phyloP scores from a whole-genome alignment of 2,888 invertebrate species.

The Drosophila neotestacea region DNA sequence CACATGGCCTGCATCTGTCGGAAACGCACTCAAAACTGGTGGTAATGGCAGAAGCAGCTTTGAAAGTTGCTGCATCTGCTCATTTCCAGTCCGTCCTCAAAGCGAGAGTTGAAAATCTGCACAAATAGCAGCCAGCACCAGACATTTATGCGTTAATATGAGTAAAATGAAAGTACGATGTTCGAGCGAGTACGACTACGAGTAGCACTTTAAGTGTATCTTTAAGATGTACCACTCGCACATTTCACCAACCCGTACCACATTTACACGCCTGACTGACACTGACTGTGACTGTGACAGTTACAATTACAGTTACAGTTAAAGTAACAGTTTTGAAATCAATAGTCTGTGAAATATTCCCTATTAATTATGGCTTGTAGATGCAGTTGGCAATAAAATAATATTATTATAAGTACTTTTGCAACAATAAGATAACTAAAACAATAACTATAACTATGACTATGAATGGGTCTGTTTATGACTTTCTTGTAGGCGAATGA shows the following conservation, averaged over 20 bases:
- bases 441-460: neutral
- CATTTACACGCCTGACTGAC: slow-evolving; percentile 61
- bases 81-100: slow-evolving; percentile 31
- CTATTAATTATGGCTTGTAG: slow-evolving; percentile 36
- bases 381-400: slow-evolving; percentile 44
- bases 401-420: slow-evolving; percentile 53
- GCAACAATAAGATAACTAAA: neutral
- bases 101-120: slow-evolving; percentile 62
- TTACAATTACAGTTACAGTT: slow-evolving; percentile 32
- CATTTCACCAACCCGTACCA: slow-evolving; percentile 63
- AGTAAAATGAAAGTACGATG: slow-evolving; percentile 66
- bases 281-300: slow-evolving; percentile 38
- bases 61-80: slow-evolving; percentile 54
- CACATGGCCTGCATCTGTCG: slow-evolving; percentile 48
- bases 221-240: slow-evolving; percentile 36
- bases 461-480: slow-evolving; percentile 13
- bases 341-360: slow-evolving; percentile 52
- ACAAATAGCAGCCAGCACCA: slow-evolving; percentile 29
- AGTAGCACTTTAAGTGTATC: slow-evolving; percentile 29
- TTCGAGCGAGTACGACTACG: slow-evolving; percentile 15
- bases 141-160: slow-evolving; percentile 43
- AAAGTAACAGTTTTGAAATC: slow-evolving; percentile 55
- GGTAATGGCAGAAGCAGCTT: slow-evolving; percentile 30
- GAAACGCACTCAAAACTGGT: slow-evolving; percentile 33
- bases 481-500: slow-evolving; percentile 63